phyloP scores from a whole-genome alignment of 2,113 vertebrate genomes.

The Coregonus clupeaformis region DNA sequence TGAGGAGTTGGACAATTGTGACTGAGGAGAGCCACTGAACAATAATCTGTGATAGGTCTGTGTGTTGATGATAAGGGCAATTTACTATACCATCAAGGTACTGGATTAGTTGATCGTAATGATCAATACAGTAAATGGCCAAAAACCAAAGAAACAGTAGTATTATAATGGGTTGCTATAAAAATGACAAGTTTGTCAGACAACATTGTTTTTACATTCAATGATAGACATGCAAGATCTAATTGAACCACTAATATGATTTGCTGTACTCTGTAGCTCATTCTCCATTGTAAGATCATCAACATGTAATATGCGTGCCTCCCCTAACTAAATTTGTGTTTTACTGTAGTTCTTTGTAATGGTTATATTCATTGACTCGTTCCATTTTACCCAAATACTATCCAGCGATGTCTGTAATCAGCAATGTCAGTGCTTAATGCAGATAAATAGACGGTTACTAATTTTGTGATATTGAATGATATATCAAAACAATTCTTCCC shows the following conservation, averaged over 20 bases:
- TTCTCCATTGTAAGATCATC: background rate
- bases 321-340: background rate
- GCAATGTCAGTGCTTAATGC: background rate
- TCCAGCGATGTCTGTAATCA: background rate
- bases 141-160: no score
- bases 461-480: background rate
- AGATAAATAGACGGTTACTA: background rate
- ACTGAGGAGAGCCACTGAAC: no score
- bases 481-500: background rate
- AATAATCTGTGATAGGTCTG: no score
- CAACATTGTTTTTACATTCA: background rate
- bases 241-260: background rate
- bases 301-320: background rate
- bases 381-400: background rate
- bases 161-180: no score
- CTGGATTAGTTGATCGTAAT: no score
- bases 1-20: no score
- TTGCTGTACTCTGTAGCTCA: background rate
- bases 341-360: background rate
- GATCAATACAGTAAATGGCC: no score
- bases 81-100: no score
- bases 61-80: no score
- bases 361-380: background rate
- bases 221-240: background rate
- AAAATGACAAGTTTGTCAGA: background rate